Percentiles rank a stretch among this genome's conserved stretches.
Conservation (phyloP, 1,140 invertebrate species). For the Drosophila tani region DNA sequence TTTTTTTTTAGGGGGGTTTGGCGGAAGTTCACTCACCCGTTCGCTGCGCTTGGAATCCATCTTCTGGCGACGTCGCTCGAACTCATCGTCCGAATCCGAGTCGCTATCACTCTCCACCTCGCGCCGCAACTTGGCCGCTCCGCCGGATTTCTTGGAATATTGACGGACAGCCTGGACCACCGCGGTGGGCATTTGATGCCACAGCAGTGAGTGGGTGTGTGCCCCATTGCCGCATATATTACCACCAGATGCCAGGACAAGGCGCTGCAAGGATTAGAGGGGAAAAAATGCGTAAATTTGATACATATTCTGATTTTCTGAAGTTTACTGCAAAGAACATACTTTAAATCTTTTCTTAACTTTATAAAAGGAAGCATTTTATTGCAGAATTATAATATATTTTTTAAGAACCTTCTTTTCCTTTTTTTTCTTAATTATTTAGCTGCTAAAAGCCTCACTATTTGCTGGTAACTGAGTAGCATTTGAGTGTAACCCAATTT, state of each 20-base stretch:
- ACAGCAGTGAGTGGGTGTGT: constrained; percentile 34
- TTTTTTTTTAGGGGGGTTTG: not conserved
- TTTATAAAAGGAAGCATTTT: no score
- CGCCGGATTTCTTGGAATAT: constrained; percentile 73
- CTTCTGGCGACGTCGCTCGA: constrained; percentile 82
- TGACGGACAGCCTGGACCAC: constrained; percentile 54
- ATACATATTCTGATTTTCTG: no score
- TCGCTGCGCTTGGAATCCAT: constrained; percentile 85
- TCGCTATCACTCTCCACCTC: constrained; percentile 87
- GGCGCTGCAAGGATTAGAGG: constrained; percentile 46
- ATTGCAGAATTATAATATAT: not conserved
- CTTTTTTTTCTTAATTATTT: not conserved
- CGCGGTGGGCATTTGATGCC: constrained; percentile 54
- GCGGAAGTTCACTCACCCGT: constrained; percentile 84
- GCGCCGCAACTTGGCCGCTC: constrained; percentile 57
- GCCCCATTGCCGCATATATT: constrained; percentile 21
- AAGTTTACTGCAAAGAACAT: no score
- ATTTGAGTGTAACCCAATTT: constrained; percentile 19
- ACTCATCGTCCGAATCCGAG: constrained; percentile 87
- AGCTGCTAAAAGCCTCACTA: not conserved
- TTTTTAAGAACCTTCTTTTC: not conserved
- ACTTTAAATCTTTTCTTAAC: no score
- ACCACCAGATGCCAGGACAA: constrained; percentile 25
- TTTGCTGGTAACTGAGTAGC: not conserved
- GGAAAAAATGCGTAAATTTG: not conserved